Conservation (phyloP, 1,140 invertebrate species). For the Cataglyphis hispanica region DNA sequence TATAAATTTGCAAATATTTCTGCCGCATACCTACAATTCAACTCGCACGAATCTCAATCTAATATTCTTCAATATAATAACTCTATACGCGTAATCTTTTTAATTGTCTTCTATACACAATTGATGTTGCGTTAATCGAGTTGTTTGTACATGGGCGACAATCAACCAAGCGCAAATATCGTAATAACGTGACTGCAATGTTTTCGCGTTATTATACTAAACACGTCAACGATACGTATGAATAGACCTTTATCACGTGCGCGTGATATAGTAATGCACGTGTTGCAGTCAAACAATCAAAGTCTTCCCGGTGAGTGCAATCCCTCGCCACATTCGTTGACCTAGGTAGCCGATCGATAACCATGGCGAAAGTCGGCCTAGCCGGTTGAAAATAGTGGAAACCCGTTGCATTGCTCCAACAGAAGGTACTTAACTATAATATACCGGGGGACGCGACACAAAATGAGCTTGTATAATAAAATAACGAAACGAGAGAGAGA, state of each 20-base stretch:
- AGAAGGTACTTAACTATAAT: not conserved
- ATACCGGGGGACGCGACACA: not conserved
- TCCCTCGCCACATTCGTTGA: slow-evolving; percentile 45
- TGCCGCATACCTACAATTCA: too few species aligned
- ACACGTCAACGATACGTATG: slow-evolving; percentile 25
- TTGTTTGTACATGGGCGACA: not conserved
- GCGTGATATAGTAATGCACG: slow-evolving; percentile 41
- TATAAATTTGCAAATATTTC: not conserved
- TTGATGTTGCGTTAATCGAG: not conserved
- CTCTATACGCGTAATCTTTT: not conserved
- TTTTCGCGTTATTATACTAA: too few species aligned
- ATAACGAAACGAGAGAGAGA: slow-evolving; percentile 5
- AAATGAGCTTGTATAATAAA: slow-evolving; percentile 4
- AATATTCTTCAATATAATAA: not conserved
- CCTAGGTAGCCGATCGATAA: slow-evolving; percentile 56
- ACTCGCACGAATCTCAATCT: not conserved
- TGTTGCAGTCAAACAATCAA: slow-evolving; percentile 2
- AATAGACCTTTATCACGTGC: slow-evolving; percentile 27
- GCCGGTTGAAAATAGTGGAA: slow-evolving; percentile 7
- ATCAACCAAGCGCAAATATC: slow-evolving; percentile 17
- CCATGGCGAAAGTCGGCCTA: slow-evolving; percentile 30
- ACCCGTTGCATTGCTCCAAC: not conserved
- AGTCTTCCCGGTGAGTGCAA: slow-evolving; percentile 33
- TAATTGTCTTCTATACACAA: not conserved
- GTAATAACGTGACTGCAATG: not conserved